Base-by-base conservation (phyloP, 2,888 invertebrate genomes). In the Watsonalla binaria region DNA sequence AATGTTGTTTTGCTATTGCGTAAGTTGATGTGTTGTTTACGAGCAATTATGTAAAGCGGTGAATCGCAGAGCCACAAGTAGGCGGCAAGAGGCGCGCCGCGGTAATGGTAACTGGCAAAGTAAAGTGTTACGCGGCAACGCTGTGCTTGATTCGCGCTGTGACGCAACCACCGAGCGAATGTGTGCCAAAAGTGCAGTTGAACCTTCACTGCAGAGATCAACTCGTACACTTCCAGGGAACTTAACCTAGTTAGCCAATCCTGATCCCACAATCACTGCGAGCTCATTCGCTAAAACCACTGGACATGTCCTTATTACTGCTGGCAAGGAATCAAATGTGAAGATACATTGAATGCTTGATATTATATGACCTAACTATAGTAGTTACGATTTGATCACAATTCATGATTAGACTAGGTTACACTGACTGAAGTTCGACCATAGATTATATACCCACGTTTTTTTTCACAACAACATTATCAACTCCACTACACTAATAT, bases 151-250 rank as follows among this genome's bases (percentile, higher is more conserved):
- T 86, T 79, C 81, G 68, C 67, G 62, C 56, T 57, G 71, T 86
- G 81, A 88, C 81, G 88, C 88, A 87, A 88, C 72, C 56, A 56
- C 61, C 53, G 60, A 54, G 79, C 83, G 80, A 88, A 90, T 89
- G 86, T 90, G 81, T 89, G 90, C 88, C 88, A 87, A 86, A 88
- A 88, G 79, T 88, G 88, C 89, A 90, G 77, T 72, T 76, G 70
- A 83, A 80, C 82, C 84, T 82, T 79, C 78, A 64, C 60, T 60
- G 51, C 34, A 51, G 24, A 37, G 14, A 39, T 15, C 24, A 15
- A 37, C 48, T 48, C 15, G 37, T 15, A 14, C 7, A 37, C 14
- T 37, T 49, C 37, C 49, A 49, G 35, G 35, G 35, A 48, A 48
- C 13, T 48, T 48, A 48, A 48, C 48, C 48, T 35, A 48, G 34